Percentiles rank a stretch among this genome's conserved stretches.
phyloP scores from a whole-genome alignment of 2,888 invertebrate genomes.

The Chalcosyrphus nemorum region DNA sequence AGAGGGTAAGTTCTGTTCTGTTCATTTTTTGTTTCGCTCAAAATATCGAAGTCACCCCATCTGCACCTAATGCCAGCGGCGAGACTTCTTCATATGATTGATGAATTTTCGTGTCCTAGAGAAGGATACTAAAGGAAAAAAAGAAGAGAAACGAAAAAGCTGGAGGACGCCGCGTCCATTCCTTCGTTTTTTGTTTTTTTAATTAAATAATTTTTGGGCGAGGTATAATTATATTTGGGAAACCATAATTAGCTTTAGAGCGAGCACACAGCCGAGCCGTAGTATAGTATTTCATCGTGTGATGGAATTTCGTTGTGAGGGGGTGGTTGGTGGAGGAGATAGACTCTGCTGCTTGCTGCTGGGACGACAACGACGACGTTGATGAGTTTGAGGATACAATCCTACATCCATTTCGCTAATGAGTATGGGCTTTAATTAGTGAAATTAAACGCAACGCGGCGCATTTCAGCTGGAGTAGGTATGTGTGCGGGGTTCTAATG shows the following conservation, averaged over 20 bases:
- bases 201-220: slow-evolving; percentile 68
- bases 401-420: slow-evolving; percentile 71
- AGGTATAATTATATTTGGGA: slow-evolving; percentile 69
- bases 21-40: too few relatives aligned
- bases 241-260: slow-evolving; percentile 57
- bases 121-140: neutral
- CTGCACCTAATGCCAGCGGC: slow-evolving; percentile 7
- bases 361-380: too few relatives aligned
- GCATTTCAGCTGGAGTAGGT: slow-evolving; percentile 30
- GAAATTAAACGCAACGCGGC: slow-evolving; percentile 67
- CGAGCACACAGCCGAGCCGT: too few relatives aligned
- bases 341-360: too few relatives aligned
- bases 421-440: slow-evolving; percentile 72
- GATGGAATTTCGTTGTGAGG: slow-evolving; percentile 33
- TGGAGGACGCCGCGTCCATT: slow-evolving; percentile 3
- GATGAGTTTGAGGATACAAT: slow-evolving; percentile 69
- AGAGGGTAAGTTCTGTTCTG: neutral
- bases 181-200: slow-evolving; percentile 39
- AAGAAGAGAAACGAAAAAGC: slow-evolving; percentile 6
- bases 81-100: slow-evolving; percentile 66
- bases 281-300: slow-evolving; percentile 35
- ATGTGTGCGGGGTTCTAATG: slow-evolving; percentile 13
- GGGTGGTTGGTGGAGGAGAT: slow-evolving; percentile 29
- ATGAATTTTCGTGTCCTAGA: slow-evolving; percentile 50
- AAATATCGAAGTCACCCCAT: slow-evolving; percentile 8